Percentiles rank a stretch among this genome's conserved stretches.
Evolutionary conservation across 2,113 vertebrate species (phyloP).

Genomic region (Crotalus horridus): DNA sequence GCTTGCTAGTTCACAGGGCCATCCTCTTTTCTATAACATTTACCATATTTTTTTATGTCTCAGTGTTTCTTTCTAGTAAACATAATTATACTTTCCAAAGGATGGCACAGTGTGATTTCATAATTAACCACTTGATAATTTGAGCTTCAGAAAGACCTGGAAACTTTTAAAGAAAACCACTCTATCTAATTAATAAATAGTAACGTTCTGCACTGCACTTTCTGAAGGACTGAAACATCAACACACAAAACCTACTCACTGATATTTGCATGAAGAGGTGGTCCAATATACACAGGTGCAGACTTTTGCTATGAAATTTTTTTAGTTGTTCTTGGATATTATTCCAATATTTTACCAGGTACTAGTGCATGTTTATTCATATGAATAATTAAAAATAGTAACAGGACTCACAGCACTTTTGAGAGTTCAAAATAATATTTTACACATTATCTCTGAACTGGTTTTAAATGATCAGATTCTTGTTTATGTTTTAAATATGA

Average conservation of each 20-base stretch:
- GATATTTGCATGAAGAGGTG: not conserved
- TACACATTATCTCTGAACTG: not conserved
- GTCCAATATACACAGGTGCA: not conserved
- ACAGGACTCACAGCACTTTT: not conserved
- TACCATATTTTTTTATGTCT: not conserved
- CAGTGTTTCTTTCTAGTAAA: not conserved
- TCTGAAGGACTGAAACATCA: not conserved
- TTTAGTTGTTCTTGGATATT: not conserved
- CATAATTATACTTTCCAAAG: not conserved
- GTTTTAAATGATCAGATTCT: not conserved
- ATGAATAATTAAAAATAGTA: not conserved
- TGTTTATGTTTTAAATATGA: not conserved
- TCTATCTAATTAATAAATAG: not conserved
- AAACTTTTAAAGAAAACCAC: not conserved
- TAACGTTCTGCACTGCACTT: not conserved
- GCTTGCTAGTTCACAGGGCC: not conserved
- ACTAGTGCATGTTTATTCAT: not conserved
- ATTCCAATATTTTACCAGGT: not conserved
- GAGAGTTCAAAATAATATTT: not conserved
- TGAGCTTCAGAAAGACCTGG: not conserved
- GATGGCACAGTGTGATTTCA: not conserved
- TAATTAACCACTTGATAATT: slow-evolving; percentile 4
- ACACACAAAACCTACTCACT: not conserved
- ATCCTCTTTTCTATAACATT: not conserved
- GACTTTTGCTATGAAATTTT: not conserved